Percentiles rank a stretch among this genome's conserved stretches.
These are phyloP conservation scores for Aethes cnicana DNA, from an alignment of 2,888 invertebrate genomes.

Conservation along the genomic window DNA sequence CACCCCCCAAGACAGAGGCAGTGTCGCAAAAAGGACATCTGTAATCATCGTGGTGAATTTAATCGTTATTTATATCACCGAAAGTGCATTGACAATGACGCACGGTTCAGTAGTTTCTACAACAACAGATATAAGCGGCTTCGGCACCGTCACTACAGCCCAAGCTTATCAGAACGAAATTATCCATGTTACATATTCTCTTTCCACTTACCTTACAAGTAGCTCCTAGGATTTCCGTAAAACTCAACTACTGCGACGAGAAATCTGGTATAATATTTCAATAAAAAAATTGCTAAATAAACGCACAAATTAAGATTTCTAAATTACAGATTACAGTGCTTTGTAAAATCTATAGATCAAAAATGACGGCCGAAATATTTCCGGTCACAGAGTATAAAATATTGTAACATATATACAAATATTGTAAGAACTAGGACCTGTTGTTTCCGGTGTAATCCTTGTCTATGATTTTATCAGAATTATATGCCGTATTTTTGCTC, in stretches of 20 bases:
- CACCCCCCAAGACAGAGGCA: conserved; percentile 37
- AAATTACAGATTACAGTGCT: conserved; percentile 38
- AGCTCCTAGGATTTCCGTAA: conserved; percentile 31
- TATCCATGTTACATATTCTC: conserved; percentile 8
- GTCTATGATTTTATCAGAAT: conserved; percentile 26
- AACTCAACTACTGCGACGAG: conserved; percentile 36
- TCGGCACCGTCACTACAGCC: conserved; percentile 61
- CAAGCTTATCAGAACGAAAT: conserved; percentile 39
- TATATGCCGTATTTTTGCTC: too few species aligned
- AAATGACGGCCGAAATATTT: conserved; percentile 66
- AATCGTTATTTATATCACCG: conserved; percentile 45
- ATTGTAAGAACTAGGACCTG: neutral
- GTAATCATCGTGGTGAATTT: conserved; percentile 35
- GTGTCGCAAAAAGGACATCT: conserved; percentile 18
- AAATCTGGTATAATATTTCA: conserved; percentile 37
- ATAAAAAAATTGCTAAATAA: conserved; percentile 34
- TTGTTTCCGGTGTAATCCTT: conserved; percentile 34
- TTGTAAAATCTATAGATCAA: conserved; percentile 64
- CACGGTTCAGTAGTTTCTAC: conserved; percentile 42
- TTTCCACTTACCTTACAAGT: conserved; percentile 39
- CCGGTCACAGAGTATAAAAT: conserved; percentile 41
- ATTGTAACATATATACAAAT: too few species aligned
- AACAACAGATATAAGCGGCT: conserved; percentile 59
- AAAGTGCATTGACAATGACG: conserved; percentile 43
- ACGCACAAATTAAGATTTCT: conserved; percentile 26